Evolutionary conservation across 2,797 vertebrate genomes (phyloP), one percentile per base, ranked within the genome.

Genomic region (Argyrosomus regius): DNA sequence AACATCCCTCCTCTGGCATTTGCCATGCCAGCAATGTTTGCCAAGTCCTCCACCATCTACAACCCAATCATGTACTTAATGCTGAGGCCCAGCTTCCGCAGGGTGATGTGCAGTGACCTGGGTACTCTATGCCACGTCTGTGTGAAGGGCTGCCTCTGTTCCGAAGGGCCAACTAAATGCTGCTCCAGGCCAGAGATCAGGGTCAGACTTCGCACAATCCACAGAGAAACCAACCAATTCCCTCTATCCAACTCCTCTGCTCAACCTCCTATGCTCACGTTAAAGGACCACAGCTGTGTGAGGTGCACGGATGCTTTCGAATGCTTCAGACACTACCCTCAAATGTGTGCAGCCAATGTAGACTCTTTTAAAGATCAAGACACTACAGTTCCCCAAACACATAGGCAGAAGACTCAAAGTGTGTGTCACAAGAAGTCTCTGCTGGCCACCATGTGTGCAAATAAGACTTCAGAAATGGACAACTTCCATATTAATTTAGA

Each of bases 21-120:
- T 79, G 95, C 95, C 60, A 77, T 96, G 48, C 94, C 96, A 1
- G 95, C 95, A 80, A 90, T 95, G 89, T 96, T 96, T 75, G 93
- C 95, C 73, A 96, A 96, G 86, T 95, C 96, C 24, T 96, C 95
- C 70, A 96, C 95, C 46, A 92, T 96, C 77, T 96, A 95, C 88
- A 96, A 96, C 83, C 95, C 96, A 0, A 67, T 95, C 77, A 83
- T 95, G 62, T 95, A 94, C 87, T 87, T 96, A 10, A 85, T 92
- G 63, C 90, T 96, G 60, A 94, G 95, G 69, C 96, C 96, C 0
- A 95, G 88, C 79, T 92, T 95, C 79, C 87, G 93, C 78, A 92
- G 80, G 53, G 66, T 87, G 4, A 77, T 96, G 24, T n/a, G 75
- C 74, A 92, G 83, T 59, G 88, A 95, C 80, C 77, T 94, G 54